Evolutionary conservation across 1,140 invertebrate genomes (phyloP), one percentile per base, ranked within the genome.

Genomic region (Drosophila lacteicornis): DNA sequence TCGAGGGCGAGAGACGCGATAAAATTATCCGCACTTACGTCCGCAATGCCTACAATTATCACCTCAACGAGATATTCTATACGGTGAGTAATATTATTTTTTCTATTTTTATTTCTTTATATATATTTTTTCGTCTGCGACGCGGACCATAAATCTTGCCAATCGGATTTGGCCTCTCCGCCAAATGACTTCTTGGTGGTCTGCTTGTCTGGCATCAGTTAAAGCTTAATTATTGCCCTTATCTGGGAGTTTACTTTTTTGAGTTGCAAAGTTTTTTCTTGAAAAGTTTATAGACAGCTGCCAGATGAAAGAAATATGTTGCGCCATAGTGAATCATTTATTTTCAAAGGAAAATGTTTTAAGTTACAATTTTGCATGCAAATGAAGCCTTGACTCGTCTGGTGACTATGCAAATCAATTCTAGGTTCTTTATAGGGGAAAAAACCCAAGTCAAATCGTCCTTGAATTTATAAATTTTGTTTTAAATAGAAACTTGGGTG

Each of bases 61-160:
- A 99, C 93, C 94, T 99, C 74, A 98, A 98, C 83, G 98, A 99
- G 93, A 99, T 99, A 92, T 98, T 98, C 93, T 98, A 98, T 86
- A 99, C 98, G 43, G 96, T 96, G 71, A 93, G 93, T 92, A 27
- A 17, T 17, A 38, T 30, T 36, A 25, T 53, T 57, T 53, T 56
- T 36, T 22, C 12, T 11, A 45, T 36, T n/a, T 60, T 33, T 33
- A 27, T 36, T 11, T 51, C 13, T n/a, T 8, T 36, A 38, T 27
- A 38, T 62, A 63, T 56, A 12, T 45, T 6, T 61, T 15, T 45
- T 8, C 38, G 75, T 38, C 38, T 63, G 30, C 49, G 33, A 55
- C 46, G 13, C 46, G 22, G 17, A 47, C 75, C 71, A 87, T 86
- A 82, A 86, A 87, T 86, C 57, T 65, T 76, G 45, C 27, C 65